These are phyloP conservation scores for Cichlasoma orientale DNA, from an alignment of 2,797 vertebrate genomes.

Conservation along the genomic window DNA sequence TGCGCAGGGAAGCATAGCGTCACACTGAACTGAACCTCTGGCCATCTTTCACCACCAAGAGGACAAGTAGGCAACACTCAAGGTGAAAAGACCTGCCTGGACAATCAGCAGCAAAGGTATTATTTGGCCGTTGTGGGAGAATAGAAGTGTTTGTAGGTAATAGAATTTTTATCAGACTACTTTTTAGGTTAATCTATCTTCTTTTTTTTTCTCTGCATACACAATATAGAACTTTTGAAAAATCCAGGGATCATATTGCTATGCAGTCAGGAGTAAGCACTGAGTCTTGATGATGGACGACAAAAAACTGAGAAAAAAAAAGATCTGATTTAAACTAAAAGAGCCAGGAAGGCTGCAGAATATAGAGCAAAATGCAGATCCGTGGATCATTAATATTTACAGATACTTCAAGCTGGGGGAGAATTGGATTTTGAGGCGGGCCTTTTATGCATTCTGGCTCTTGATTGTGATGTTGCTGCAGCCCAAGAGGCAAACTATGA, in stretches of 20 bases:
- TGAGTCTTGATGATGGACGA: conserved; percentile 8
- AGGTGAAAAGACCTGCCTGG: conserved; percentile 51
- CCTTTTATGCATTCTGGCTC: conserved; percentile 74
- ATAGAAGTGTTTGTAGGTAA: not conserved
- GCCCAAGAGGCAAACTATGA: conserved; percentile 69
- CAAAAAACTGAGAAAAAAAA: conserved; percentile 29
- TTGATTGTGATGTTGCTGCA: conserved; percentile 65
- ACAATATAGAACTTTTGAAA: not conserved
- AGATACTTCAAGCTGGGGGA: conserved; percentile 60
- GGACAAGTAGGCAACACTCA: conserved; percentile 48
- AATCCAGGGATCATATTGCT: not conserved
- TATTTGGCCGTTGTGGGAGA: not conserved
- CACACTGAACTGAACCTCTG: conserved; percentile 53
- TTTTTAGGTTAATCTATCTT: not conserved
- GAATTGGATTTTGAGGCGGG: conserved; percentile 69
- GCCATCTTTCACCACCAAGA: conserved; percentile 55
- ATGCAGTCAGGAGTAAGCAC: conserved; percentile 7
- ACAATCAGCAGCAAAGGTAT: conserved; percentile 28
- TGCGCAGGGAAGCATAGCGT: conserved; percentile 68
- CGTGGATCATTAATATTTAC: conserved; percentile 79
- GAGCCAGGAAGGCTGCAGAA: conserved; percentile 50
- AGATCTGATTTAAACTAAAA: conserved; percentile 52
- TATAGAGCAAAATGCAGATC: conserved; percentile 68
- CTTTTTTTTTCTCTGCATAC: not conserved
- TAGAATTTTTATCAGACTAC: not conserved